These are phyloP conservation scores for Mustela nigripes DNA, from an alignment of 2,113 vertebrate genomes.

Conservation along the genomic window DNA sequence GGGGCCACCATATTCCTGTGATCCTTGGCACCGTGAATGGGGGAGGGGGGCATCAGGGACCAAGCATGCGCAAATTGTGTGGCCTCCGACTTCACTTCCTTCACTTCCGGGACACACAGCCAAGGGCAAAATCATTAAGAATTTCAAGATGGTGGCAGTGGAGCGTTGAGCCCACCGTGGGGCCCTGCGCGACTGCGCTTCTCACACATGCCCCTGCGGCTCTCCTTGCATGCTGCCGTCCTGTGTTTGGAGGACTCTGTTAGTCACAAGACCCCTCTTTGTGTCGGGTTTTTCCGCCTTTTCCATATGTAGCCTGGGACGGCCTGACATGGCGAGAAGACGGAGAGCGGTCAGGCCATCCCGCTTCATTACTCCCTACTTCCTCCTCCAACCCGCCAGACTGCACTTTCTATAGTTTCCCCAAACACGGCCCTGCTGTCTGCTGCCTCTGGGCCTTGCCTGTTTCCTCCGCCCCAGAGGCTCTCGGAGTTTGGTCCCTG, in stretches of 20 bases:
- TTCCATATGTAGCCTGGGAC: background rate
- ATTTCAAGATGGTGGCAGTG: background rate
- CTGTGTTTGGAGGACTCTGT: background rate
- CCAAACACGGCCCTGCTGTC: background rate
- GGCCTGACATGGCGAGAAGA: background rate
- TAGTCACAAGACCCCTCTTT: background rate
- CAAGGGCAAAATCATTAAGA: background rate
- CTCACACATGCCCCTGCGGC: fast-evolving
- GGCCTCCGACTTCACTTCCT: background rate
- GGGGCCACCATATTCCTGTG: background rate
- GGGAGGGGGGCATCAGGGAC: fast-evolving
- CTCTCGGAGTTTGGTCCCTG: background rate
- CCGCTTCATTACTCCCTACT: background rate
- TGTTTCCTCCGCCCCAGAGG: background rate
- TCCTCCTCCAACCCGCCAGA: background rate
- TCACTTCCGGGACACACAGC: background rate
- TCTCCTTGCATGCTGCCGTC: background rate
- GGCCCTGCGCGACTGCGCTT: background rate
- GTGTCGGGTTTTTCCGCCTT: background rate
- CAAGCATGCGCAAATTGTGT: fast-evolving
- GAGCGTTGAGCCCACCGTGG: background rate
- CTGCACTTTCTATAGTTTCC: background rate
- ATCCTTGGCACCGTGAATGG: fast-evolving
- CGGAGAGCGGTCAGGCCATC: background rate
- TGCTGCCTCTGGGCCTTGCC: background rate